Conservation (phyloP, 1,140 invertebrate species). For the Caenorhabditis remanei region DNA sequence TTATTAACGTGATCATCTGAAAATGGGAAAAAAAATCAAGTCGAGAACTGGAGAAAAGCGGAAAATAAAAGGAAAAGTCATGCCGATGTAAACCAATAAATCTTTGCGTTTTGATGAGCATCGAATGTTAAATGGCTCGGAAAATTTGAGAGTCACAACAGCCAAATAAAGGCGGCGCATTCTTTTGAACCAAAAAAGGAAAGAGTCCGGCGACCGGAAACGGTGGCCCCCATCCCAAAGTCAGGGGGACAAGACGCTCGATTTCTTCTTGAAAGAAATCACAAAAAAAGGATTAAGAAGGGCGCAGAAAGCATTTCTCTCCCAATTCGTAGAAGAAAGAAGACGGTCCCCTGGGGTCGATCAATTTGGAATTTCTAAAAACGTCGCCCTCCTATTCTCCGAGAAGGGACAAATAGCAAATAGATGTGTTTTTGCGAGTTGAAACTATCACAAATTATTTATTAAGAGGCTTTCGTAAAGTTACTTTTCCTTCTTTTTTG, state of each 20-base stretch:
- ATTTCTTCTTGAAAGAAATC: conserved; percentile 17
- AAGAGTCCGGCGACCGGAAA: conserved; percentile 36
- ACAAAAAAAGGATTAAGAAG: conserved; percentile 11
- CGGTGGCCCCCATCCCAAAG: background rate
- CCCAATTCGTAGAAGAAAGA: conserved; percentile 26
- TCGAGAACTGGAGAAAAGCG: background rate
- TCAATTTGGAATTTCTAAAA: conserved; percentile 42
- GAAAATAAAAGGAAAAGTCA: background rate
- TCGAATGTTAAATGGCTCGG: conserved; percentile 30
- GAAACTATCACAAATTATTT: conserved; percentile 32
- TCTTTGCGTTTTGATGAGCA: conserved; percentile 40
- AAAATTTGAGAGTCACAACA: conserved; percentile 26
- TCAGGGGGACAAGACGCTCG: conserved; percentile 5
- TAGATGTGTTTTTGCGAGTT: background rate
- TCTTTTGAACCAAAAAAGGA: conserved; percentile 29
- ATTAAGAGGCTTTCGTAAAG: background rate
- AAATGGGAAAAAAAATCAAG: background rate
- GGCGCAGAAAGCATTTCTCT: conserved; percentile 18
- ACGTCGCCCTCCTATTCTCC: conserved; percentile 40
- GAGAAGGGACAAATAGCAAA: conserved; percentile 11
- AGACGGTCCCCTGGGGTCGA: conserved; percentile 28
- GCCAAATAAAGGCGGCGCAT: conserved; percentile 27
- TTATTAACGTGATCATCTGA: conserved; percentile 8
- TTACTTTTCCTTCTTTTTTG: background rate
- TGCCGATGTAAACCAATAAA: conserved; percentile 1